Conservation (phyloP, 2,888 invertebrate species). For the Crocallis elinguaria region DNA sequence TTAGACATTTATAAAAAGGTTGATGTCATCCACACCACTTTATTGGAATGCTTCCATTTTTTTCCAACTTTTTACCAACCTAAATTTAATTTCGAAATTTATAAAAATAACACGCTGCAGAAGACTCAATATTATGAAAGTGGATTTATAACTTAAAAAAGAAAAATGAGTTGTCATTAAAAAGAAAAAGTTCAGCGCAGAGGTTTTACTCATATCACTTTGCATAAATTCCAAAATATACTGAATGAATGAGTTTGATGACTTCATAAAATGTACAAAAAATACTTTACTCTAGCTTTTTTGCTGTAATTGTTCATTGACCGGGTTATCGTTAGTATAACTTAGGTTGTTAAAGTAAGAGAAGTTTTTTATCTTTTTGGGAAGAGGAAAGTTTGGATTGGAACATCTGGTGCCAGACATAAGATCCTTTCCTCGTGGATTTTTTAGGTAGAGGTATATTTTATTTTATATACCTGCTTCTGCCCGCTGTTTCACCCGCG, state of each 20-base stretch:
- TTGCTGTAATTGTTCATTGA: conserved; percentile 3
- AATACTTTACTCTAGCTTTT: neutral
- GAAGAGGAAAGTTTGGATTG: conserved; percentile 21
- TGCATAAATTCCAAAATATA: neutral
- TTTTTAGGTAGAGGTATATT: too few relatives aligned
- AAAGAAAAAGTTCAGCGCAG: neutral
- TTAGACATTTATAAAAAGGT: too few relatives aligned
- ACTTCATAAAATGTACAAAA: neutral
- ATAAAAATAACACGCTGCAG: too few relatives aligned
- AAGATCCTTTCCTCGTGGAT: conserved; percentile 9
- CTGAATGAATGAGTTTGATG: conserved; percentile 3
- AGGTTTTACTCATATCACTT: neutral
- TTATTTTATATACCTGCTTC: too few relatives aligned
- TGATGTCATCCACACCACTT: too few relatives aligned
- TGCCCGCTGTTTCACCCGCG: neutral
- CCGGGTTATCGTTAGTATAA: conserved; percentile 26
- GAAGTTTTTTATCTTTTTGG: conserved; percentile 28
- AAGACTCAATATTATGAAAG: too few relatives aligned
- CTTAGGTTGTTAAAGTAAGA: conserved; percentile 22
- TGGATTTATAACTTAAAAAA: neutral
- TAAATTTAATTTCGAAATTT: too few relatives aligned
- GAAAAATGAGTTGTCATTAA: neutral
- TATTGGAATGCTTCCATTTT: too few relatives aligned
- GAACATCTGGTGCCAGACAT: conserved; percentile 29
- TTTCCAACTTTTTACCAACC: too few relatives aligned